These are phyloP conservation scores for Todus mexicanus DNA, from an alignment of 2,797 vertebrate genomes.

Conservation along the genomic window DNA sequence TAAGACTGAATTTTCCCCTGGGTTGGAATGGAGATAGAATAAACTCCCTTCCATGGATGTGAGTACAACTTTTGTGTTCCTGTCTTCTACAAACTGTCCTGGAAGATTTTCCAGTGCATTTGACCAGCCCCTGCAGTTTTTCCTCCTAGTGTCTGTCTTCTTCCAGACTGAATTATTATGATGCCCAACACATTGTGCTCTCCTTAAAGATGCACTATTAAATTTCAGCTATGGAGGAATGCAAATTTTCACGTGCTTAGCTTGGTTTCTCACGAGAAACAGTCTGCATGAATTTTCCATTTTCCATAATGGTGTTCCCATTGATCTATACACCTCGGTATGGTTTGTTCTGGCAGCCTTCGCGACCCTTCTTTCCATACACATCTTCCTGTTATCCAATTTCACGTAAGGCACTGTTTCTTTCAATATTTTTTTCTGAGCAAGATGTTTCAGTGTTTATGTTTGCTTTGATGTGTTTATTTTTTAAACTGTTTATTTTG, in stretches of 20 bases:
- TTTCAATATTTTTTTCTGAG: not conserved
- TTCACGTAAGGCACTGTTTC: not conserved
- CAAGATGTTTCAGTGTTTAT: not conserved
- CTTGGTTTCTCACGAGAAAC: not conserved
- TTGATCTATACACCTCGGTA: not conserved
- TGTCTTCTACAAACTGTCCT: not conserved
- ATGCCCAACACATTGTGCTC: not conserved
- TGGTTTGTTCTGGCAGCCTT: not conserved
- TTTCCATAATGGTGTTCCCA: not conserved
- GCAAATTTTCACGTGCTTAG: not conserved
- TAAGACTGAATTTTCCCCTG: not conserved
- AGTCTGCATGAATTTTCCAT: not conserved
- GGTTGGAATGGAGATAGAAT: not conserved
- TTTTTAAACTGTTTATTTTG: not conserved
- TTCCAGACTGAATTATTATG: not conserved
- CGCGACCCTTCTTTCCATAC: not conserved
- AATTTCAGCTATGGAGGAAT: not conserved
- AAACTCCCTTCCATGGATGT: not conserved
- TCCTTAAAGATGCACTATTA: not conserved
- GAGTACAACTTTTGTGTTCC: not conserved
- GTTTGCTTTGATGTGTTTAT: not conserved
- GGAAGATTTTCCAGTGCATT: not conserved
- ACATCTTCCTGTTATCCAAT: not conserved
- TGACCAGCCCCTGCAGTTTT: not conserved
- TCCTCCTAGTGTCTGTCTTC: not conserved